Conservation (phyloP, 2,113 vertebrate genomes). For the Pungitius pungitius region DNA sequence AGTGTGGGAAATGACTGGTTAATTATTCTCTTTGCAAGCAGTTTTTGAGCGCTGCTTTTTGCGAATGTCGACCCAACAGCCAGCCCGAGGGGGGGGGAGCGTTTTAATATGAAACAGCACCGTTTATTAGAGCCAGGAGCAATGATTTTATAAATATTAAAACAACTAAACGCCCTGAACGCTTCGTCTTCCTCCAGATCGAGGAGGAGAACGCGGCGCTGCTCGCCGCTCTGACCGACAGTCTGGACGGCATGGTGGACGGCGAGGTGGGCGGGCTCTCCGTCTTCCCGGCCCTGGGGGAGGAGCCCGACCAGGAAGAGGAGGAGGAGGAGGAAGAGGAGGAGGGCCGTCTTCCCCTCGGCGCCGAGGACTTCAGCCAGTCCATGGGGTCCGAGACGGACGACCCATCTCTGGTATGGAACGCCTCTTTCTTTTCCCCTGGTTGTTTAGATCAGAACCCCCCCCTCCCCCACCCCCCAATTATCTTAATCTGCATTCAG, state of each 20-base stretch:
- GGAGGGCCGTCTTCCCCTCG: slow-evolving; percentile 75
- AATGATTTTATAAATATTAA: background rate
- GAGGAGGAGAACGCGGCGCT: slow-evolving; percentile 95
- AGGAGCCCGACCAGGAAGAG: slow-evolving; percentile 81
- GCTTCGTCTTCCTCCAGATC: slow-evolving; percentile 72
- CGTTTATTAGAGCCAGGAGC: too few relatives aligned
- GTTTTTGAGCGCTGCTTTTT: background rate
- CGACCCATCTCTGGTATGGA: slow-evolving; percentile 95
- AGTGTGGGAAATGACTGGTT: background rate
- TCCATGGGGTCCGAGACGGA: slow-evolving; percentile 85
- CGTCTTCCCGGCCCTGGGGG: slow-evolving; percentile 89
- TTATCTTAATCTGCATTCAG: slow-evolving; percentile 35
- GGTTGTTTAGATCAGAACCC: slow-evolving; percentile 1
- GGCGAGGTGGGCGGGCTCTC: slow-evolving; percentile 89
- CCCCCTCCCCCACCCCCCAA: background rate
- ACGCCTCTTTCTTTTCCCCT: slow-evolving; percentile 58
- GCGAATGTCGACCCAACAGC: too few relatives aligned
- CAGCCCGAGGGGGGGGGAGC: too few relatives aligned
- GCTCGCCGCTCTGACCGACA: slow-evolving; percentile 94
- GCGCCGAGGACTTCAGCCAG: slow-evolving; percentile 72
- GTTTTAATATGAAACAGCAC: too few relatives aligned
- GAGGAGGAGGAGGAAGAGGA: slow-evolving; percentile 81
- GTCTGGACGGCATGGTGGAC: slow-evolving; percentile 93
- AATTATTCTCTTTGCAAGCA: background rate
- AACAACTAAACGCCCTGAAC: background rate